Percentiles rank a stretch among this genome's conserved stretches.
Conservation (phyloP, 1,140 invertebrate species). For the Brachionus rotundiformis region DNA sequence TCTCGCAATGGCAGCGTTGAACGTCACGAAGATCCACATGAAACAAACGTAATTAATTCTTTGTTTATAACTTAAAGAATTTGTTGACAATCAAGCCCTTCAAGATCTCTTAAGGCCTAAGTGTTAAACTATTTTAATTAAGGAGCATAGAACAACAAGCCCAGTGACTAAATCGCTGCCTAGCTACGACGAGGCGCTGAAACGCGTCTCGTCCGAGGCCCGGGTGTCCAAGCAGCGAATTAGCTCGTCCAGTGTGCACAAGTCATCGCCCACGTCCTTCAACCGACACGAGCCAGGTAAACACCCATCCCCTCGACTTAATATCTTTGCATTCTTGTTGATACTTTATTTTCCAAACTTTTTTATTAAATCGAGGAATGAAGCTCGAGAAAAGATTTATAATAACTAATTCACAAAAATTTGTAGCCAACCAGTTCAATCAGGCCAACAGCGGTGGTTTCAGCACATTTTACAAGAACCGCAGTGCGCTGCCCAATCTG, state of each 20-base stretch:
- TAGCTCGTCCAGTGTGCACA: background rate
- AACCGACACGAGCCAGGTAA: background rate
- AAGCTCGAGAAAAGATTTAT: background rate
- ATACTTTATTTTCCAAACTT: too few relatives aligned
- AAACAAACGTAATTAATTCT: background rate
- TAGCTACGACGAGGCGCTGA: constrained; percentile 22
- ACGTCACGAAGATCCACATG: background rate
- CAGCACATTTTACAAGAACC: background rate
- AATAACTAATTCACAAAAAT: background rate
- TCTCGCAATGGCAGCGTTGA: constrained; percentile 14
- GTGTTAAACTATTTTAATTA: background rate
- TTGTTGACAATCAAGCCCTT: background rate
- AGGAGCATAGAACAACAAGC: background rate
- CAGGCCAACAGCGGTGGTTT: too few relatives aligned
- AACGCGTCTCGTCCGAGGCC: constrained; percentile 11
- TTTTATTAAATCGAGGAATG: background rate
- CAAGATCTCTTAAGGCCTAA: background rate
- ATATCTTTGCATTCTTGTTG: too few relatives aligned
- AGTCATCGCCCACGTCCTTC: constrained; percentile 12
- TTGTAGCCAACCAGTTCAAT: background rate
- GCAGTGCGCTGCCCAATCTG: constrained; percentile 5
- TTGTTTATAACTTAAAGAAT: background rate
- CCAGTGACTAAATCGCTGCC: constrained; percentile 33
- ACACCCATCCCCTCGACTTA: background rate
- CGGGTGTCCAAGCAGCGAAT: too few relatives aligned